phyloP scores from a whole-genome alignment of 2,113 vertebrate genomes.

The Dasyurus viverrinus region DNA sequence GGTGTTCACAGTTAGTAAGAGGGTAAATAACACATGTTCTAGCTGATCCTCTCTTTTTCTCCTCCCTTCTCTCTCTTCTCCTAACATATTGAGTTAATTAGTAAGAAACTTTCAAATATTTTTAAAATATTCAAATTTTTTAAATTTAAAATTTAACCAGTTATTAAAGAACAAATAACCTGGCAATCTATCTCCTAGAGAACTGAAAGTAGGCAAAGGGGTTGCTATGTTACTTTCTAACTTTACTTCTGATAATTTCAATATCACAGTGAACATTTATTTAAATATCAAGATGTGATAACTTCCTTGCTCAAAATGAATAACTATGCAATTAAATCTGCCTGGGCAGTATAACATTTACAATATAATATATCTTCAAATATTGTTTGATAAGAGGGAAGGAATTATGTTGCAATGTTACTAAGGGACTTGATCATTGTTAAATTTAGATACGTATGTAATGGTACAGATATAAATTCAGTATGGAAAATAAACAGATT shows the following conservation, averaged over 20 bases:
- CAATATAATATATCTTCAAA: background rate
- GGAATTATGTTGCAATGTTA: background rate
- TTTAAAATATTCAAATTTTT: conserved; percentile 26
- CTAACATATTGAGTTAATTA: conserved; percentile 29
- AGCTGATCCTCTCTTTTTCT: background rate
- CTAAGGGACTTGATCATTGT: conserved; percentile 19
- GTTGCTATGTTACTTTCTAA: background rate
- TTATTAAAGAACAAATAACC: conserved; percentile 41
- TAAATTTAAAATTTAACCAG: conserved; percentile 5
- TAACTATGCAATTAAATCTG: conserved; percentile 12
- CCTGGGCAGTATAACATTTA: background rate
- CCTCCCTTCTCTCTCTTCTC: conserved; percentile 12
- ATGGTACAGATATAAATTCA: background rate
- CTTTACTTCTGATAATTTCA: conserved; percentile 19
- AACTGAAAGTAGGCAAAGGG: background rate
- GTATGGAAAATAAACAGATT: background rate
- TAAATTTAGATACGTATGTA: background rate
- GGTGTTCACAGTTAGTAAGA: background rate
- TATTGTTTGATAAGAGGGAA: background rate
- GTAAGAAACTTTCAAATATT: conserved; percentile 12
- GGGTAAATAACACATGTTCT: background rate
- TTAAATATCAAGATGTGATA: background rate
- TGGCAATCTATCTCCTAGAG: background rate
- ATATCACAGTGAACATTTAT: background rate
- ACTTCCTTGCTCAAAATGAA: conserved; percentile 5